Evolutionary conservation across 2,113 vertebrate genomes (phyloP).

Genomic region (Lethenteron camtschaticum): DNA sequence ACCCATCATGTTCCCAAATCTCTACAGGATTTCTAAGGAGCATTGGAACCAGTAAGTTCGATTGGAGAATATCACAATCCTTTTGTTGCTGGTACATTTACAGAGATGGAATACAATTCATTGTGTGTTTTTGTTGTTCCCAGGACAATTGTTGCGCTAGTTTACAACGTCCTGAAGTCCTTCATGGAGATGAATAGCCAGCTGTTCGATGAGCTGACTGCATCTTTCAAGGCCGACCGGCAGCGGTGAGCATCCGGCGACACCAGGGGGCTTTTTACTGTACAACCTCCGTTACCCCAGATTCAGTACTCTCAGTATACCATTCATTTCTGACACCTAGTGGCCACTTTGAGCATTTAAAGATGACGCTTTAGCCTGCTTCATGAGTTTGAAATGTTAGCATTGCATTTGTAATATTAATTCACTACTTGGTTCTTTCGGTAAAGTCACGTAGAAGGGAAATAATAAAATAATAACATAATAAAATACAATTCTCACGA

Average conservation of each 20-base stretch:
- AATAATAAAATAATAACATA: too few species aligned
- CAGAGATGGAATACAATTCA: not conserved
- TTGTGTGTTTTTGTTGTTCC: not conserved
- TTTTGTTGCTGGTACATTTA: not conserved
- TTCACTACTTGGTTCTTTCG: too few species aligned
- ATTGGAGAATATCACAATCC: not conserved
- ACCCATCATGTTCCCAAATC: conserved; percentile 2
- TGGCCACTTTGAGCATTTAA: too few species aligned
- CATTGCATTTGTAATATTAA: too few species aligned
- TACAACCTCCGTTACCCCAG: too few species aligned
- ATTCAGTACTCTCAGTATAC: too few species aligned
- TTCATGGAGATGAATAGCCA: conserved; percentile 90
- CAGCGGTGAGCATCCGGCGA: conserved; percentile 41
- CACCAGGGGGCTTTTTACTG: too few species aligned
- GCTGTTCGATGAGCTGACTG: conserved; percentile 67
- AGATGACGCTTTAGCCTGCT: too few species aligned
- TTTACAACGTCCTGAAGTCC: conserved; percentile 77
- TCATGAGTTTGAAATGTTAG: too few species aligned
- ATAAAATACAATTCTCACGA: too few species aligned
- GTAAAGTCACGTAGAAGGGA: too few species aligned
- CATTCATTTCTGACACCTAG: too few species aligned
- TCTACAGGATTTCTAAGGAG: conserved; percentile 5
- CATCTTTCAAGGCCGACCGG: conserved; percentile 75
- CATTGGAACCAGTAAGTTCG: conserved; percentile 4
- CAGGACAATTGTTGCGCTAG: conserved; percentile 71